A percentile compares a stretch with the other conserved stretches of the same genome.
These are phyloP conservation scores for Ceryle rudis DNA, from an alignment of 2,797 vertebrate genomes.

Conservation along the genomic window DNA sequence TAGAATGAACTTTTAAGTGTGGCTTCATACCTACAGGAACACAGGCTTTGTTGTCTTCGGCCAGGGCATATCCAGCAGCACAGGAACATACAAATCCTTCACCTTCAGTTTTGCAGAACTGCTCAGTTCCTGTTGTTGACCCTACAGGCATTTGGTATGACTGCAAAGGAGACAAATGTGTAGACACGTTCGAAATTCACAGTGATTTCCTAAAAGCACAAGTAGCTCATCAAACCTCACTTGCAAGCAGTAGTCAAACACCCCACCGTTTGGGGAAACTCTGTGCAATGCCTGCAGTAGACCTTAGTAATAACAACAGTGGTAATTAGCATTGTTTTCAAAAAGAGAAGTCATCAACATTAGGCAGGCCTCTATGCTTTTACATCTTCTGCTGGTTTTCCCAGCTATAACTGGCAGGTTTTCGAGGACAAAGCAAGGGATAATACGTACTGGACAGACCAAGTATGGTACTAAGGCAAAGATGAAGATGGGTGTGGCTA, in stretches of 20 bases:
- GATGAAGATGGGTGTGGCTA: background rate
- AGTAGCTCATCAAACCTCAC: background rate
- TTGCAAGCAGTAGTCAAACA: background rate
- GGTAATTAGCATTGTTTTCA: background rate
- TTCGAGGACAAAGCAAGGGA: background rate
- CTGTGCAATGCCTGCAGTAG: background rate
- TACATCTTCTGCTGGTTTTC: background rate
- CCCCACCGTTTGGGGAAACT: background rate
- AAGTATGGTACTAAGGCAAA: background rate
- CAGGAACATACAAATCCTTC: background rate
- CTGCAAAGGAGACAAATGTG: background rate
- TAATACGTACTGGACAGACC: background rate
- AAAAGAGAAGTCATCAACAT: background rate
- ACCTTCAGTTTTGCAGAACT: background rate
- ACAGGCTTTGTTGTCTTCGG: background rate
- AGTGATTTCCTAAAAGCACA: background rate
- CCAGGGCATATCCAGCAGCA: background rate
- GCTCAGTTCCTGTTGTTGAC: background rate
- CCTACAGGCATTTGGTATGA: background rate
- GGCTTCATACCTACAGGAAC: background rate
- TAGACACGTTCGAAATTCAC: background rate
- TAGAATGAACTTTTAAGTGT: background rate
- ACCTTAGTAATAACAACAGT: background rate
- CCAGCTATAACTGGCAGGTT: background rate
- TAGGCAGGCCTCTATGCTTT: background rate